Evolutionary conservation across 2,113 vertebrate species (phyloP).

Genomic region (Stictonetta naevosa): DNA sequence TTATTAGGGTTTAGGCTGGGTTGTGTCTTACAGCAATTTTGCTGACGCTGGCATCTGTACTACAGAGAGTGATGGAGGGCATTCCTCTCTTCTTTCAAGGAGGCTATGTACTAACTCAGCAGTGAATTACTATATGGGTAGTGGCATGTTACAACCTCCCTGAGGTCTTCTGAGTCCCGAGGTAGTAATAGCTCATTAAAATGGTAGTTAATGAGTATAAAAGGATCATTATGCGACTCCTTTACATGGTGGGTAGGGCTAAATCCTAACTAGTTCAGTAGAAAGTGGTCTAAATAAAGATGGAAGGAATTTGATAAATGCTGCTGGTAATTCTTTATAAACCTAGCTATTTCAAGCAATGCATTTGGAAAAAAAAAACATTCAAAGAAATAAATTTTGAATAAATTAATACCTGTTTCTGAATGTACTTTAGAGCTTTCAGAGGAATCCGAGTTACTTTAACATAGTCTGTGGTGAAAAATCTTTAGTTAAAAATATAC

Average conservation of each 20-base stretch:
- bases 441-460: neutral
- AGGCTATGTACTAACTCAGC: slow-evolving; percentile 65
- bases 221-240: slow-evolving; percentile 46
- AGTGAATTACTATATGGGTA: slow-evolving; percentile 69
- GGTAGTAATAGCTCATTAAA: slow-evolving; percentile 74
- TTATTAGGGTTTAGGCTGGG: neutral
- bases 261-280: slow-evolving; percentile 56
- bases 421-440: neutral
- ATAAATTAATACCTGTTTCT: neutral
- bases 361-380: neutral
- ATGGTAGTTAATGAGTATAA: slow-evolving; percentile 72
- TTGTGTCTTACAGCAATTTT: slow-evolving; percentile 10
- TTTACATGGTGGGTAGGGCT: neutral
- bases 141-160: slow-evolving; percentile 73
- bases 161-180: slow-evolving; percentile 63
- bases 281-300: slow-evolving; percentile 22
- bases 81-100: slow-evolving; percentile 62
- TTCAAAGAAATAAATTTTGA: neutral
- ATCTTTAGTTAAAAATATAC: neutral
- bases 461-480: neutral
- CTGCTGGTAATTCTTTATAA: slow-evolving; percentile 4
- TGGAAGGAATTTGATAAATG: slow-evolving; percentile 8
- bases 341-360: neutral
- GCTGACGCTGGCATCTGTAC: slow-evolving; percentile 16
- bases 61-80: slow-evolving; percentile 22